These are phyloP conservation scores for Typhlichthys eigenmanni DNA, from an alignment of 2,797 vertebrate genomes.

Conservation along the genomic window DNA sequence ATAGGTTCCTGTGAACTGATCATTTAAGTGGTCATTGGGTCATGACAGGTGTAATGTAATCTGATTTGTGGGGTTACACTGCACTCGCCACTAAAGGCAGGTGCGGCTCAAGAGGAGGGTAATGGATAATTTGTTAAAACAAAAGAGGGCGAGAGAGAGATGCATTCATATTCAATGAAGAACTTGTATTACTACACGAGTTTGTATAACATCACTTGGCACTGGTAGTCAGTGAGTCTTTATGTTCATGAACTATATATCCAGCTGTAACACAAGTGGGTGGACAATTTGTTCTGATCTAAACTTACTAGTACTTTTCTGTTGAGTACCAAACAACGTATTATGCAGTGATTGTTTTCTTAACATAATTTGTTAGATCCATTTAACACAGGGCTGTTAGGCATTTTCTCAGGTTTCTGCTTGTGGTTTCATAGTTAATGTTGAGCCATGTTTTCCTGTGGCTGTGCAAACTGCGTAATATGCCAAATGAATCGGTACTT, in stretches of 20 bases:
- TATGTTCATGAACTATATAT: no score
- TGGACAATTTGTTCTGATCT: slow-evolving; percentile 4
- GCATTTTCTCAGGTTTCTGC: slow-evolving; percentile 72
- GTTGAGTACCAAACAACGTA: neutral
- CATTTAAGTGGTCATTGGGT: slow-evolving; percentile 10
- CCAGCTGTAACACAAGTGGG: slow-evolving; percentile 6
- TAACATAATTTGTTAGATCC: slow-evolving; percentile 6
- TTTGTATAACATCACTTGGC: no score
- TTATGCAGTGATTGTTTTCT: slow-evolving; percentile 6
- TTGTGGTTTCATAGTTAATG: slow-evolving; percentile 40
- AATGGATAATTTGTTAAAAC: neutral
- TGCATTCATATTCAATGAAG: no score
- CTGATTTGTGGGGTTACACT: slow-evolving; percentile 1
- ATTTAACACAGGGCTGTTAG: slow-evolving; percentile 36
- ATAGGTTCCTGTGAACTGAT: slow-evolving; percentile 7
- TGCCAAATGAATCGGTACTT: slow-evolving; percentile 74
- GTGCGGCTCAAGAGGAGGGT: neutral
- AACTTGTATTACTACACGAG: no score
- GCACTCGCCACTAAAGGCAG: neutral
- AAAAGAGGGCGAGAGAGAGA: neutral
- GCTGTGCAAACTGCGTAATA: slow-evolving; percentile 55
- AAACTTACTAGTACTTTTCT: neutral
- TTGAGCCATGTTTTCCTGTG: slow-evolving; percentile 30
- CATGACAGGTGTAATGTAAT: neutral
- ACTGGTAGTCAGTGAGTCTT: no score